phyloP scores from a whole-genome alignment of 2,888 invertebrate genomes.

The Drosophila paracracens region DNA sequence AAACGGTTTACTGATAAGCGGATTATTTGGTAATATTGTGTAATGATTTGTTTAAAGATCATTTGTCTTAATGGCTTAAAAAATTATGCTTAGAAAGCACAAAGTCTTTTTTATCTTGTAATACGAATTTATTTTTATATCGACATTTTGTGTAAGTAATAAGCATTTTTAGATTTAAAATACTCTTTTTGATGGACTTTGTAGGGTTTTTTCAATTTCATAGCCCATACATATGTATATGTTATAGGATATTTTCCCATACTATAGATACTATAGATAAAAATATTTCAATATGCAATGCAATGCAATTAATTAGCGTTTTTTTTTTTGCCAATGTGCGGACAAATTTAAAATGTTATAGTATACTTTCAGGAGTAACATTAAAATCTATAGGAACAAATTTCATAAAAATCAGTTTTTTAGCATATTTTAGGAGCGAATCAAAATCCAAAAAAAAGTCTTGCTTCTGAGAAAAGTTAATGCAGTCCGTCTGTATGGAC shows the following conservation, averaged over 20 bases:
- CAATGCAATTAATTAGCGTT: neutral
- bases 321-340: neutral
- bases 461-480: neutral
- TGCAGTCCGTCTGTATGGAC: neutral
- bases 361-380: neutral
- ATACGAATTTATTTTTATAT: too few species aligned
- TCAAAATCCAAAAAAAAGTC: neutral
- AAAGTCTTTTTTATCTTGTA: neutral
- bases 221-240: neutral
- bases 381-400: neutral
- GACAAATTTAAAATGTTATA: neutral
- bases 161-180: neutral
- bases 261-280: neutral
- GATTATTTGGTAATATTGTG: neutral
- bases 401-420: neutral
- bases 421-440: neutral
- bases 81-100: neutral
- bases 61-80: neutral
- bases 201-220: neutral
- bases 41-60: neutral
- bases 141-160: neutral
- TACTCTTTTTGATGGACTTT: neutral
- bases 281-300: neutral
- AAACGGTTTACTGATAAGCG: constrained; percentile 23
- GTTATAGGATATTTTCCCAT: neutral